Evolutionary conservation across 1,140 invertebrate genomes (phyloP).

Genomic region (Onthophagus taurus): DNA sequence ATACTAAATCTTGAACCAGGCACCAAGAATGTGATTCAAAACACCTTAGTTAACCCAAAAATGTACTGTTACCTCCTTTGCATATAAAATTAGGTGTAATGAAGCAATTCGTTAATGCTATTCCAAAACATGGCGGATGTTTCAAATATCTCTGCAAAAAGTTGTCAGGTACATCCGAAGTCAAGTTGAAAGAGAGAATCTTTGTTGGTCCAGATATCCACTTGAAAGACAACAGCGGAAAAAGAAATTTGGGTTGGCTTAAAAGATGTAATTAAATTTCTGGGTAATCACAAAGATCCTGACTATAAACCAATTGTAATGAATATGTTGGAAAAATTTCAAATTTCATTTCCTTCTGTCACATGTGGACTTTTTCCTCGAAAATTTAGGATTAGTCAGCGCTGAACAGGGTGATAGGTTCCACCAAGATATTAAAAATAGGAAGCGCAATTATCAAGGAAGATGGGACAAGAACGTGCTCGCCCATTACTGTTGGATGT

Average conservation of each 20-base stretch:
- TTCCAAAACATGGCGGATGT: conserved; percentile 18
- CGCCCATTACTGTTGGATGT: background rate
- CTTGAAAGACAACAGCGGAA: conserved; percentile 15
- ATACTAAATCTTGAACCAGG: too few species aligned
- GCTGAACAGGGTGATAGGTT: conserved; percentile 20
- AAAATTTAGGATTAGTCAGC: conserved; percentile 23
- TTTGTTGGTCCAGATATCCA: conserved; percentile 27
- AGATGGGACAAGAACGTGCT: background rate
- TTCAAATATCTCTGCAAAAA: conserved; percentile 24
- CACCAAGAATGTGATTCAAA: too few species aligned
- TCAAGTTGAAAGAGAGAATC: conserved; percentile 26
- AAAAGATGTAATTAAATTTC: conserved; percentile 13
- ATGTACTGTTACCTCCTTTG: conserved; percentile 26
- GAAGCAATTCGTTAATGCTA: conserved; percentile 33
- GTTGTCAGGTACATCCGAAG: conserved; percentile 19
- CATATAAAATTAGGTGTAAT: conserved; percentile 32
- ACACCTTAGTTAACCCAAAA: too few species aligned
- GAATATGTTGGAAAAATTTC: conserved; percentile 15
- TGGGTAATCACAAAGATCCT: conserved; percentile 15
- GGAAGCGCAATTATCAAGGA: background rate
- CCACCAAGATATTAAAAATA: background rate
- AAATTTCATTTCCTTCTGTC: conserved; percentile 29
- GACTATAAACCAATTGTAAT: conserved; percentile 21
- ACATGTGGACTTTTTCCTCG: conserved; percentile 24
- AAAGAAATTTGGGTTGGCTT: conserved; percentile 15